Base-by-base conservation (phyloP, 1,140 invertebrate genomes). In the Ganaspis sp. region DNA sequence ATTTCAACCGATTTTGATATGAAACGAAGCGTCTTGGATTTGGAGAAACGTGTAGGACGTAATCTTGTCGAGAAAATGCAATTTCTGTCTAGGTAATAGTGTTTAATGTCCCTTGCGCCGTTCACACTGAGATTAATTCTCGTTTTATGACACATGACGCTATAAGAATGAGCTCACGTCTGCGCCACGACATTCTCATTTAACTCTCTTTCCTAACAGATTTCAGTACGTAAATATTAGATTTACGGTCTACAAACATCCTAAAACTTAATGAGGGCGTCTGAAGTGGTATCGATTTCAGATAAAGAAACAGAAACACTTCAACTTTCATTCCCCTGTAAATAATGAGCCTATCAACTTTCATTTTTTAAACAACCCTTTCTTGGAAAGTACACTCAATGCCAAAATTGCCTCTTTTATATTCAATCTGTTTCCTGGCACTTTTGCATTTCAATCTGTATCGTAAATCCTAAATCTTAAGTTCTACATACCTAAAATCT, bases 121-220 rank as follows among this genome's bases (percentile, higher is more conserved):
- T 64, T 64, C 58, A n/a, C 23, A 64, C 58, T 29, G 58, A 64
- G 58, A 64, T 64, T 64, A 64, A 64, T 64, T 64, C 58, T 64
- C 26, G 58, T 64, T 64, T 64, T 64, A 64, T 64, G 58, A 64
- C 58, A 64, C 58, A 64, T 64, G 58, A 64, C 58, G 58, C 58
- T 29, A 29, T 64, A 64, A 64, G 58, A 64, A 64, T 64, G 58
- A 64, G 21, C 58, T 64, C 23, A 64, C 23, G 54, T 64, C 54
- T 64, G 21, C 54, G 21, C 21, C 54, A 64, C 21, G 54, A 64
- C 54, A 64, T 64, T 64, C 54, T 64, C 54, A 34, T 26, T 64
- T 29, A 64, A 64, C 58, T 26, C 58, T 64, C 58, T 64, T 64
- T 64, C 23, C 58, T n/a, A 64, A 64, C 26, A 64, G 58, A 64